Conservation (phyloP, 2,888 invertebrate genomes). For the Choreutis nemorana region DNA sequence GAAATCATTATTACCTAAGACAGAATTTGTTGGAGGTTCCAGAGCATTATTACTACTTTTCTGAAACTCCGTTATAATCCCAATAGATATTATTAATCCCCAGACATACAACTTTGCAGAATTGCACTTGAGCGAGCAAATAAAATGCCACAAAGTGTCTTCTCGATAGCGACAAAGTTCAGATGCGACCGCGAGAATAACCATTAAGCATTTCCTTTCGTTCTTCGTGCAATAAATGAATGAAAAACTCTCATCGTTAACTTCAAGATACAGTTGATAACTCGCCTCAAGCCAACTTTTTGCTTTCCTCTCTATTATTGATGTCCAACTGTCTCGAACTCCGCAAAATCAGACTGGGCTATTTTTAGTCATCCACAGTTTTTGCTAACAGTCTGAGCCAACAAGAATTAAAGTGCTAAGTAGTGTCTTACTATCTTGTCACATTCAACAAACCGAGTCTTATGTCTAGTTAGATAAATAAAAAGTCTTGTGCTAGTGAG, state of each 20-base stretch:
- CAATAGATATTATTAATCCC: no score
- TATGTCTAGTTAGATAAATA: no score
- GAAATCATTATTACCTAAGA: no score
- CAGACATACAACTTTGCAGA: no score
- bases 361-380: slow-evolving; percentile 24
- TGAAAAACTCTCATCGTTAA: slow-evolving; percentile 40
- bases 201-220: slow-evolving; percentile 47
- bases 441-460: no score
- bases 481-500: no score
- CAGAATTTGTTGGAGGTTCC: no score
- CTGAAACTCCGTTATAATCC: no score
- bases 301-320: slow-evolving; percentile 46
- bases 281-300: slow-evolving; percentile 47
- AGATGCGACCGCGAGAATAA: slow-evolving; percentile 40
- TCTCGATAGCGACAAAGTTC: slow-evolving; percentile 34
- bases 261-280: slow-evolving; percentile 55
- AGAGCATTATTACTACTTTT: no score
- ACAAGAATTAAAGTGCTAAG: no score
- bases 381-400: slow-evolving; percentile 17
- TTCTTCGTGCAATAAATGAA: slow-evolving; percentile 50
- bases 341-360: slow-evolving; percentile 23
- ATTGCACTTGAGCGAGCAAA: slow-evolving; percentile 31
- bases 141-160: slow-evolving; percentile 27
- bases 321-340: slow-evolving; percentile 27
- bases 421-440: no score